Evolutionary conservation across 2,113 vertebrate genomes (phyloP).

Genomic region (Balaeniceps rex): DNA sequence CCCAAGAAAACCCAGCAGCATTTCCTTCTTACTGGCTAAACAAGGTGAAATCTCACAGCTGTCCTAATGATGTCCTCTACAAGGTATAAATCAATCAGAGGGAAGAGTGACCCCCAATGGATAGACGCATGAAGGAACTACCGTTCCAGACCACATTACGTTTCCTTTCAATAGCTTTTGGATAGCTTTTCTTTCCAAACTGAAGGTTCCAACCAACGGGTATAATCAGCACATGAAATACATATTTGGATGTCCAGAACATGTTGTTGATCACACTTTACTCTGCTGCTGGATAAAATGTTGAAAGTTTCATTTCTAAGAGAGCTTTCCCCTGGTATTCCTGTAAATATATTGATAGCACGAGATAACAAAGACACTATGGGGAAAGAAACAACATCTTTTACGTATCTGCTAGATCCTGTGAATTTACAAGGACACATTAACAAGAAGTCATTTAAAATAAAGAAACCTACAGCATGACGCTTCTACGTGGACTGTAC

Average conservation of each 20-base stretch:
- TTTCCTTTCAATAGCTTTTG: neutral
- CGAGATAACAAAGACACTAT: neutral
- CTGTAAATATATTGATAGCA: neutral
- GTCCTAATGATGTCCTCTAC: neutral
- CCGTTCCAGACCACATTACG: neutral
- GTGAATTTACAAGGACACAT: neutral
- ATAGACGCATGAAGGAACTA: neutral
- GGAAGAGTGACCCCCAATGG: slow-evolving; percentile 53
- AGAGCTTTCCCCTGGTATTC: neutral
- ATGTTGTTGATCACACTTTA: neutral
- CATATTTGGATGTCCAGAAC: neutral
- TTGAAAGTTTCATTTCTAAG: neutral
- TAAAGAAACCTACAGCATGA: neutral
- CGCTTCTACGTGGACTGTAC: too few relatives aligned
- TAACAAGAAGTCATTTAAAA: neutral
- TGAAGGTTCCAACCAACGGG: neutral
- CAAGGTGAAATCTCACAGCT: slow-evolving; percentile 32
- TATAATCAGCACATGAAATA: neutral
- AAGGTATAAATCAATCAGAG: neutral
- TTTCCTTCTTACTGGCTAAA: neutral
- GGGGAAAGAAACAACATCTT: neutral
- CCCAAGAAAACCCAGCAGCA: slow-evolving; percentile 40
- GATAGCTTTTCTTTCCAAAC: neutral
- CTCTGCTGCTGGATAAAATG: neutral
- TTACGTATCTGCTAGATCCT: neutral